A percentile compares a stretch with the other conserved stretches of the same genome.
Conservation (phyloP, 2,888 invertebrate genomes). For the Drosophila histrio region DNA sequence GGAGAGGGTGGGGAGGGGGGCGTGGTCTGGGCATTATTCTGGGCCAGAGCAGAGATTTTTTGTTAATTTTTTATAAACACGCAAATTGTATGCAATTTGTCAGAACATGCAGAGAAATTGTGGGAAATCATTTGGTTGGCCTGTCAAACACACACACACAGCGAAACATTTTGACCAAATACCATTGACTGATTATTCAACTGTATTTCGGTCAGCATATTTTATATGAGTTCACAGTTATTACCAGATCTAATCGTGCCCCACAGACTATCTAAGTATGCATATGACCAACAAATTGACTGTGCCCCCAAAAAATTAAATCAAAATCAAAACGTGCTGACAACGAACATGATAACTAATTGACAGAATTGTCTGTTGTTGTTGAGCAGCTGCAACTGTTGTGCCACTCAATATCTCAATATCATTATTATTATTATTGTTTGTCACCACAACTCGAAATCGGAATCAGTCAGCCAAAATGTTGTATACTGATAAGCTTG, state of each 20-base stretch:
- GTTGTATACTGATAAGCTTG: conserved; percentile 7
- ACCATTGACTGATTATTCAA: conserved; percentile 40
- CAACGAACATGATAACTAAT: conserved; percentile 75
- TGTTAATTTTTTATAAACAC: conserved; percentile 74
- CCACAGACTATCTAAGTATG: conserved; percentile 9
- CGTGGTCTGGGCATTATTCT: conserved; percentile 16
- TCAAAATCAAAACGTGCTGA: conserved; percentile 70
- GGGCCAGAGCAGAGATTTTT: conserved; percentile 51
- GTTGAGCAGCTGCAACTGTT: conserved; percentile 46
- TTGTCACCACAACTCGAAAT: conserved; percentile 20
- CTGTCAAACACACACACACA: conserved; percentile 12
- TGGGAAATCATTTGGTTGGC: conserved; percentile 19
- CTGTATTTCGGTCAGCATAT: conserved; percentile 55
- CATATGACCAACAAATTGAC: background rate
- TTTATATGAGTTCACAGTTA: conserved; percentile 25
- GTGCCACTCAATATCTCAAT: conserved; percentile 49
- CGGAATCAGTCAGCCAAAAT: conserved; percentile 1
- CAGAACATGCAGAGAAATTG: conserved; percentile 36
- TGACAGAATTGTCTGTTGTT: conserved; percentile 60
- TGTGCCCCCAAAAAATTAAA: conserved; percentile 61
- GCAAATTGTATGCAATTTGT: conserved; percentile 68
- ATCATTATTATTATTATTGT: conserved; percentile 50
- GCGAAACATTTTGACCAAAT: conserved; percentile 22
- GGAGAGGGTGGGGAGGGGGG: conserved; percentile 11
- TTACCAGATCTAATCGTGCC: conserved; percentile 34